These are phyloP conservation scores for Lepus timidus DNA, from an alignment of 2,113 vertebrate genomes.

Conservation along the genomic window DNA sequence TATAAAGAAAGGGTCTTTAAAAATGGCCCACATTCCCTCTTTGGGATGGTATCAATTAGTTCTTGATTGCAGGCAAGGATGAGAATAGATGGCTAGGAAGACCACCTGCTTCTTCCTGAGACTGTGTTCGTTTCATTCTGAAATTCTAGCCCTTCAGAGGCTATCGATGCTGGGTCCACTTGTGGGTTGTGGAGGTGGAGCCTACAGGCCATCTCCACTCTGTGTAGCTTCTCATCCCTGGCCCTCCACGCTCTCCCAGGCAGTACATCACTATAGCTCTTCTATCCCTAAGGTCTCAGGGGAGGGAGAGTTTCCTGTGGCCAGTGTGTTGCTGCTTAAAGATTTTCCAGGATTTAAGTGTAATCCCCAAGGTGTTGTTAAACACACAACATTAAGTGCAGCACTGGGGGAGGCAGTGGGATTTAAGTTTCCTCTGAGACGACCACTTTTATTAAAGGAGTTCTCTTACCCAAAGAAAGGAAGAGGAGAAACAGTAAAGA, in stretches of 20 bases:
- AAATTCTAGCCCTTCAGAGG: neutral
- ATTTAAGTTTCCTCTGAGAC: constrained; percentile 79
- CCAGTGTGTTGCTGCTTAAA: constrained; percentile 64
- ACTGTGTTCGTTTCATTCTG: neutral
- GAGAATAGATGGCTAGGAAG: neutral
- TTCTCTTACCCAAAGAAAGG: constrained; percentile 44
- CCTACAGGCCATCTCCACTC: neutral
- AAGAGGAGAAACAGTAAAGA: constrained; percentile 56
- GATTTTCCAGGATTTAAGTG: constrained; percentile 78
- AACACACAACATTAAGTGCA: constrained; percentile 69
- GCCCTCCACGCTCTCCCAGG: neutral
- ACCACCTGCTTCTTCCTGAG: neutral
- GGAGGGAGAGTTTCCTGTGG: constrained; percentile 65
- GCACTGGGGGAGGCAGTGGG: constrained; percentile 65
- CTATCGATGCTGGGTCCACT: neutral
- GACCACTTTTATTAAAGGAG: constrained; percentile 75
- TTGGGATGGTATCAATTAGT: neutral
- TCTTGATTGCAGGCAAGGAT: neutral
- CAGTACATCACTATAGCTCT: neutral
- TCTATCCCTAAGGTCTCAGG: neutral
- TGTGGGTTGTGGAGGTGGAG: neutral
- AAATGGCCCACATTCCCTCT: neutral
- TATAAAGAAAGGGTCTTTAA: neutral
- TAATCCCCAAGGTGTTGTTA: constrained; percentile 81
- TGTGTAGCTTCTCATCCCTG: neutral